A percentile compares a stretch with the other conserved stretches of the same genome.
These are phyloP conservation scores for Hoplostethus mediterraneus DNA, from an alignment of 2,797 vertebrate genomes.

Conservation along the genomic window DNA sequence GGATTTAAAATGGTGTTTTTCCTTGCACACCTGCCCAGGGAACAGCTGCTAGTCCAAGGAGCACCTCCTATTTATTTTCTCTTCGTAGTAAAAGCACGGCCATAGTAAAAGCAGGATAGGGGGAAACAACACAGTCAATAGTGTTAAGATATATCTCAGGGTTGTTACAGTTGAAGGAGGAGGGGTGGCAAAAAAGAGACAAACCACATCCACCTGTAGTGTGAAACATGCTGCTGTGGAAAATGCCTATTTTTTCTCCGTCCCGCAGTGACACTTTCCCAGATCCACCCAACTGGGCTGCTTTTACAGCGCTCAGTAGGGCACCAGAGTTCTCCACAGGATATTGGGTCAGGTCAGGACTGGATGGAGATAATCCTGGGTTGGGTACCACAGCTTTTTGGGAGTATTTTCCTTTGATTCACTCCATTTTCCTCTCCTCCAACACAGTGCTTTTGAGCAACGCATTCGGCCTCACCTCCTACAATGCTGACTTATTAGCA, in stretches of 20 bases:
- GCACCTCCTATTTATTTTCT: slow-evolving; percentile 21
- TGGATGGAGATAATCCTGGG: slow-evolving; percentile 36
- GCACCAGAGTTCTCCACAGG: slow-evolving; percentile 40
- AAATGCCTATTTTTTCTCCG: slow-evolving; percentile 49
- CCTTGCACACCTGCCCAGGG: slow-evolving; percentile 17
- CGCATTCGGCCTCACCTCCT: not conserved
- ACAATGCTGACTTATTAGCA: not conserved
- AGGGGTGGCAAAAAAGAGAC: slow-evolving; percentile 47
- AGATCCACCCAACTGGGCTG: slow-evolving; percentile 57
- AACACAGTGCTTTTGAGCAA: not conserved
- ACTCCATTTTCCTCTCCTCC: slow-evolving; percentile 19
- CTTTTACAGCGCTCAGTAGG: slow-evolving; percentile 58
- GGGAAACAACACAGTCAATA: slow-evolving; percentile 45
- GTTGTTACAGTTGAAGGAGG: slow-evolving; percentile 52
- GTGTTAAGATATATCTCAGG: slow-evolving; percentile 52
- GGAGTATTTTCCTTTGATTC: slow-evolving; percentile 28
- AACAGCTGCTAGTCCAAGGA: not conserved
- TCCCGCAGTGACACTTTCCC: slow-evolving; percentile 57
- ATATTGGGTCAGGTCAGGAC: slow-evolving; percentile 49
- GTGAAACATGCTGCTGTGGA: slow-evolving; percentile 49
- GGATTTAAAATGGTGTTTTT: slow-evolving; percentile 29
- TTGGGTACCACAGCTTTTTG: slow-evolving; percentile 20
- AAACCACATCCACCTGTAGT: slow-evolving; percentile 48
- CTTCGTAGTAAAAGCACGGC: slow-evolving; percentile 38
- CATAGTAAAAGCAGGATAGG: slow-evolving; percentile 53